A percentile compares a stretch with the other conserved stretches of the same genome.
These are phyloP conservation scores for Acrossocheilus fasciatus DNA, from an alignment of 2,797 vertebrate genomes.

Conservation along the genomic window DNA sequence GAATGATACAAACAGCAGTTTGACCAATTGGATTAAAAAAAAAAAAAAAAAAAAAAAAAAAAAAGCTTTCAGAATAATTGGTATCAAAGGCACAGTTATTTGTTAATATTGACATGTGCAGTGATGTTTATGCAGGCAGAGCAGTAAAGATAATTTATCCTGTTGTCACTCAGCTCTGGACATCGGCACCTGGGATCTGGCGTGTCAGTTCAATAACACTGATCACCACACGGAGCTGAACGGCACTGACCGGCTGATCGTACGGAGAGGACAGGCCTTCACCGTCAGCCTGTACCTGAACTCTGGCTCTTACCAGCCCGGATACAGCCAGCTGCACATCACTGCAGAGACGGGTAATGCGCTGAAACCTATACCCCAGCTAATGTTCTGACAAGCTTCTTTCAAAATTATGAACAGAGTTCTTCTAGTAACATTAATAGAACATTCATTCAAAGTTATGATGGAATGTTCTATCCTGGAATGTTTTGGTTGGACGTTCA, in stretches of 20 bases:
- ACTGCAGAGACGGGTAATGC: conserved; percentile 83
- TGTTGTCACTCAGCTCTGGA: conserved; percentile 68
- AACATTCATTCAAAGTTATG: neutral
- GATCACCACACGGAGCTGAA: conserved; percentile 85
- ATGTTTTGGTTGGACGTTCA: neutral
- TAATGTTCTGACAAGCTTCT: neutral
- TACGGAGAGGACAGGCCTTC: conserved; percentile 89
- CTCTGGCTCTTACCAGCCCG: conserved; percentile 80
- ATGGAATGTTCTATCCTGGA: neutral
- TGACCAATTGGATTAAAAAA: no score
- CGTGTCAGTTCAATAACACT: conserved; percentile 82
- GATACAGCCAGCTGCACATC: conserved; percentile 80
- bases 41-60: no score
- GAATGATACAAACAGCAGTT: no score
- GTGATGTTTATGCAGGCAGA: no score
- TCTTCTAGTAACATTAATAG: neutral
- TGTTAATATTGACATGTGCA: neutral
- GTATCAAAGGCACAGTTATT: neutral
- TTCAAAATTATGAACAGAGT: neutral
- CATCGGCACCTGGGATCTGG: conserved; percentile 83
- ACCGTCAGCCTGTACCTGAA: conserved; percentile 81
- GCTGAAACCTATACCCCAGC: neutral
- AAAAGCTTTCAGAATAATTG: no score
- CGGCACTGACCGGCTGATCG: conserved; percentile 80
- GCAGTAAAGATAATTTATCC: neutral